Percentiles rank a stretch among this genome's conserved stretches.
phyloP scores from a whole-genome alignment of 2,888 invertebrate species.

The Blastobasis adustella region DNA sequence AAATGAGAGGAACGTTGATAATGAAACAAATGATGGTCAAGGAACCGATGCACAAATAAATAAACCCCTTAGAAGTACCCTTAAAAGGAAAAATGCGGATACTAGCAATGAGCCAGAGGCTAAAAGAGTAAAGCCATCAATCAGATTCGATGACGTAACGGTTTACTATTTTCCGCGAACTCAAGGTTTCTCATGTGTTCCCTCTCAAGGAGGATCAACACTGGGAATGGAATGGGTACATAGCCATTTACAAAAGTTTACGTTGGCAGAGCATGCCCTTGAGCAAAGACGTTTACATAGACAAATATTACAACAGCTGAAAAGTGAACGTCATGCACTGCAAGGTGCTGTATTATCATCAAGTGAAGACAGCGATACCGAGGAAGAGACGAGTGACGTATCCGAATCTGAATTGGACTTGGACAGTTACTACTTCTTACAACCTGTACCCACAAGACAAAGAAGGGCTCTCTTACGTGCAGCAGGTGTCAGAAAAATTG shows the following conservation, averaged over 20 bases:
- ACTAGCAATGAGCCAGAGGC: slow-evolving; percentile 56
- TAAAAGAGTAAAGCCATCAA: slow-evolving; percentile 84
- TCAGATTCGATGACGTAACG: slow-evolving; percentile 93
- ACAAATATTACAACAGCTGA: slow-evolving; percentile 83
- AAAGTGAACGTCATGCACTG: slow-evolving; percentile 78
- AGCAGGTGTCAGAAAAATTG: slow-evolving; percentile 96
- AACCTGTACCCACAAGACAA: slow-evolving; percentile 95
- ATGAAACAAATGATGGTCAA: slow-evolving; percentile 20
- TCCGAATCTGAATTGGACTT: slow-evolving; percentile 90
- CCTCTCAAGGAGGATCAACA: slow-evolving; percentile 92
- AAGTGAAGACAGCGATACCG: slow-evolving; percentile 89
- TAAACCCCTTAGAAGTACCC: slow-evolving; percentile 71
- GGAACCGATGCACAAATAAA: slow-evolving; percentile 24
- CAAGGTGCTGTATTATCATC: slow-evolving; percentile 77
- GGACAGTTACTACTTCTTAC: slow-evolving; percentile 91
- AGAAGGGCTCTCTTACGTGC: slow-evolving; percentile 89
- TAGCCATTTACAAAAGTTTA: slow-evolving; percentile 83
- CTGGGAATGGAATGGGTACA: slow-evolving; percentile 91
- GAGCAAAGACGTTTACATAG: slow-evolving; percentile 92
- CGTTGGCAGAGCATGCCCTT: slow-evolving; percentile 89
- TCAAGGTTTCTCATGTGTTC: slow-evolving; percentile 94
- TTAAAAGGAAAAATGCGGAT: slow-evolving; percentile 77
- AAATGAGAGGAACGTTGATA: slow-evolving; percentile 20
- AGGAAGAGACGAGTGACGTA: slow-evolving; percentile 87
- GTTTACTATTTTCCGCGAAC: slow-evolving; percentile 96